Base-by-base conservation (phyloP, 1,140 invertebrate genomes). In the Proales similis region DNA sequence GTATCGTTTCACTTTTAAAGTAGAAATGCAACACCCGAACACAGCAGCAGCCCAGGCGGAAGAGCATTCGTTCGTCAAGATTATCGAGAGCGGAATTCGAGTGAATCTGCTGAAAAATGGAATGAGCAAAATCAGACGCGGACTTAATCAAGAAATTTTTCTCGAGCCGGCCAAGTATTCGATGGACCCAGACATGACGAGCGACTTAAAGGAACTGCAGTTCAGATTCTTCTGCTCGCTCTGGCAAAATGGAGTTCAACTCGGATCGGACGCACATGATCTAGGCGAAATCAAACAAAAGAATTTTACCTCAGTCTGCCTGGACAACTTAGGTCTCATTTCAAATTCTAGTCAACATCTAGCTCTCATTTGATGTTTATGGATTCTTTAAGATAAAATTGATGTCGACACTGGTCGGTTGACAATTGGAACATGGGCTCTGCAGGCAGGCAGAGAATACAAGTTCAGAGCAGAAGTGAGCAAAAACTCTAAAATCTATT, bases 81-180 rank as follows among this genome's bases (percentile, higher is more conserved):
- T 57, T 30, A n/a, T 57, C 19, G 24, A 26, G 19, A 24, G 24
- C 45, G 51, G 51, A 2, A 43, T 57, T 11, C 36, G 39, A 4
- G 51, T 57, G 17, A 36, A 57, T 42, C 24, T 39, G 39, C 45
- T 57, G 27, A 26, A 26, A 9, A 20, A 29, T n/a, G 51, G 51
- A 32, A 42, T 57, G 33, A 57, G 24, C 12, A 20, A 39, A 39
- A 57, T 57, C 3, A 57, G 36, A 42, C 33, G 51, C 4, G 51
- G 51, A 19, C 19, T 57, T 22, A 29, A 42, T 22, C 51, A 57
- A 57, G 45, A 39, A 42, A 57, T 57, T 29, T 29, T 42, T 57
- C 17, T 57, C 11, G 51, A 57, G 39, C 51, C 51, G 20, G 32
- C 36, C 19, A 22, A 29, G 14, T 57, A 57, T 42, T 57, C 51